A percentile compares a stretch with the other conserved stretches of the same genome.
These are phyloP conservation scores for Alectoris magna DNA, from an alignment of 2,797 vertebrate species.

Conservation along the genomic window DNA sequence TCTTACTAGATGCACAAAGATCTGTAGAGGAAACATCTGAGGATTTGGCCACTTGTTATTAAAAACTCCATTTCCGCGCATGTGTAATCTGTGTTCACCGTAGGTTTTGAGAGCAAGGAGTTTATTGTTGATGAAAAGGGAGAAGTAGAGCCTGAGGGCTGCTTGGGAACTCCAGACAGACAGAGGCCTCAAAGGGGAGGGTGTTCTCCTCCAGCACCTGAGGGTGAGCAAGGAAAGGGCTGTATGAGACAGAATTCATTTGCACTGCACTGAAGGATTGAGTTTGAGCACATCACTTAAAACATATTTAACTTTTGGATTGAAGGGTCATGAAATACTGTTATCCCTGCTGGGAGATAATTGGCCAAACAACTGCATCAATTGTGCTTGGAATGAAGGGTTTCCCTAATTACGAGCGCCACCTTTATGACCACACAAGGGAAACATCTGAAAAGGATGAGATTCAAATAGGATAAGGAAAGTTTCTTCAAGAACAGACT, in stretches of 20 bases:
- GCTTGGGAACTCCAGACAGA: constrained; percentile 47
- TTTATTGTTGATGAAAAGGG: constrained; percentile 53
- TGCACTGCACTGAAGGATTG: background rate
- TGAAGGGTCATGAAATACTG: constrained; percentile 49
- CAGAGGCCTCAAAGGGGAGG: background rate
- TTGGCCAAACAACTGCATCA: constrained; percentile 33
- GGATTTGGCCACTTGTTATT: constrained; percentile 58
- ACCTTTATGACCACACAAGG: background rate
- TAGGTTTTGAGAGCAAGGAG: constrained; percentile 53
- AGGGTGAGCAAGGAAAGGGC: background rate
- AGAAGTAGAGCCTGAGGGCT: constrained; percentile 33
- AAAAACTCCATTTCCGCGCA: constrained; percentile 61
- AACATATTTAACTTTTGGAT: constrained; percentile 41
- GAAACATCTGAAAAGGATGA: constrained; percentile 12
- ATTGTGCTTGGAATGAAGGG: background rate
- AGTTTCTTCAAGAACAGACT: constrained; percentile 11
- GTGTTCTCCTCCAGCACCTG: background rate
- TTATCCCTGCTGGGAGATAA: constrained; percentile 41
- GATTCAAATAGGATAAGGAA: background rate
- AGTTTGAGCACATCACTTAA: constrained; percentile 30
- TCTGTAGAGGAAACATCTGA: constrained; percentile 39
- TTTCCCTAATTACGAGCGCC: constrained; percentile 27
- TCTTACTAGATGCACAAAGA: constrained; percentile 27
- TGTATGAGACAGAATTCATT: background rate
- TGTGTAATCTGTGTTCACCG: constrained; percentile 53